Base-by-base conservation (phyloP, 2,888 invertebrate species). In the Dryococelus australis region DNA sequence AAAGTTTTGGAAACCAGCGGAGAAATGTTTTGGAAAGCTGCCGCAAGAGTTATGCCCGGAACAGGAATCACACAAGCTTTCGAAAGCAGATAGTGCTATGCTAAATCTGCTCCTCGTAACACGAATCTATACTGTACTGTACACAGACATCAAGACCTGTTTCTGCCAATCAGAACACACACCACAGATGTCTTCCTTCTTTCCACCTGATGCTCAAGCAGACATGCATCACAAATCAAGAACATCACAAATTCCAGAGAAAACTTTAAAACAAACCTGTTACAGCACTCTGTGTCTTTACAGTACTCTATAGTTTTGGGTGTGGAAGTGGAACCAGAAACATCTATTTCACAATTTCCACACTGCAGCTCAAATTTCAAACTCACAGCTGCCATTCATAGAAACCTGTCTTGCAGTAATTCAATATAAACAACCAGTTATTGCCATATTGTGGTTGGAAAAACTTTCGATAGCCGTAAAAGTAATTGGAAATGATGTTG, bases 71-170 rank as follows among this genome's bases (percentile, higher is more conserved):
- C 47, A 47, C 47, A 13, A 47, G 47, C 16, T 8, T 47, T 47
- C 10, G 1, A 47, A 10, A 47, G 47, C 47, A 13, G 16, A 10
- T 1, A 47, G 47, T 47, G 1, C 47, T 47, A 6, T 47, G 47
- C 16, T 47, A 47, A 47, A 16, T 47, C 10, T 13, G 47, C 16
- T 47, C 16, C 16, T 16, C 65, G 8, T 24, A 20, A 65, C n/a
- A 65, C n/a, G n/a, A 65, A 65, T 65, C 65, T 65, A 65, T 65
- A 65, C 8, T 65, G 65, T 65, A 65, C 65, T 65, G 65, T 65
- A 13, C n/a, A 16, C 65, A 65, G 65, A 65, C 65, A 65, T 20
- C n/a, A 65, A n/a, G 16, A 24, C 65, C n/a, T 65, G 65, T 65
- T 65, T 65, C n/a, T 65, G n/a, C 65, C n/a, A 24, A n/a, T n/a